A percentile compares a stretch with the other conserved stretches of the same genome.
Conservation (phyloP, 2,113 vertebrate genomes). For the Clarias magur region DNA sequence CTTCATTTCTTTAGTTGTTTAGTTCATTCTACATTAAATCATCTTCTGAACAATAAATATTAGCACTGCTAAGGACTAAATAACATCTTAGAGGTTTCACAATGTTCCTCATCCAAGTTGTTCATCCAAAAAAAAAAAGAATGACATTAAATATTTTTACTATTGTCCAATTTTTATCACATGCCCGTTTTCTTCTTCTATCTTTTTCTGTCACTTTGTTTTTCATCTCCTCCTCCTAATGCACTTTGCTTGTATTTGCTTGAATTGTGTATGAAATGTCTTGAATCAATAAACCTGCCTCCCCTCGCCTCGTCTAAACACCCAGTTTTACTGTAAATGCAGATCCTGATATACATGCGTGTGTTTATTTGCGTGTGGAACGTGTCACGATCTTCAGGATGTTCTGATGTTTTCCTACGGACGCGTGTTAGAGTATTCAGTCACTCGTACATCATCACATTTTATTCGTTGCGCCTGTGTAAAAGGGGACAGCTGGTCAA, state of each 20-base stretch:
- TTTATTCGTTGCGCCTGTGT: conserved; percentile 45
- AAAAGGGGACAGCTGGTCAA: conserved; percentile 44
- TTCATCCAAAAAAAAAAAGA: not conserved
- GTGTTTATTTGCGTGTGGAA: not conserved
- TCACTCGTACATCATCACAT: conserved; percentile 51
- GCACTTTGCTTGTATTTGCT: not conserved
- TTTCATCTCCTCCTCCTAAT: not conserved
- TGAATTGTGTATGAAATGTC: not conserved
- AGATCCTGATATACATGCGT: not conserved
- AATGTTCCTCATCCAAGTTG: not conserved
- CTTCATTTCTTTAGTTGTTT: not conserved
- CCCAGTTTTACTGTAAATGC: not conserved
- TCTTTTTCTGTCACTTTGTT: not conserved
- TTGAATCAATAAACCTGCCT: not conserved
- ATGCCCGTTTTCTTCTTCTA: not conserved
- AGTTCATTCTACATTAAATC: not conserved
- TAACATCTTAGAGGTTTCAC: not conserved
- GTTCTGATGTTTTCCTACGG: conserved; percentile 39
- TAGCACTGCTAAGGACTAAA: not conserved
- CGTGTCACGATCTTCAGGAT: conserved; percentile 30
- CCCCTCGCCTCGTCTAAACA: not conserved
- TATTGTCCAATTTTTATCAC: not conserved
- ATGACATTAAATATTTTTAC: not conserved
- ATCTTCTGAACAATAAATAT: not conserved
- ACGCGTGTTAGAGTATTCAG: conserved; percentile 36